Conservation (phyloP, 2,888 invertebrate genomes). For the Dolichomitus sp. region DNA sequence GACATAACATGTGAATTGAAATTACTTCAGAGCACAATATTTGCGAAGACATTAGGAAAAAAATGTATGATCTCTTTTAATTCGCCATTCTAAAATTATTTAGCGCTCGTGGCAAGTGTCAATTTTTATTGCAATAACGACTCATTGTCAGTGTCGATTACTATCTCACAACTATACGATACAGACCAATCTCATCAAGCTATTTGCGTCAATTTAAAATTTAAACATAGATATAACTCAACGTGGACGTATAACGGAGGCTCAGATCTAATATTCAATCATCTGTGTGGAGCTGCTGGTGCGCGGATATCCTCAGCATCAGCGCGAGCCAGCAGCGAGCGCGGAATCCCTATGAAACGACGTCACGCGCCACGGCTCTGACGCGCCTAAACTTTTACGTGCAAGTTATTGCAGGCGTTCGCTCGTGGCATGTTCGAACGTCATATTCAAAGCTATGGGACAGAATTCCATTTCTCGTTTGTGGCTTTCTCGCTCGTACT, state of each 20-base stretch:
- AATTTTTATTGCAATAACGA: no score
- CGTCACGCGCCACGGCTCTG: constrained; percentile 34
- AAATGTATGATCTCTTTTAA: no score
- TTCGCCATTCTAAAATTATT: no score
- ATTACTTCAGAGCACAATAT: no score
- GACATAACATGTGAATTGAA: no score
- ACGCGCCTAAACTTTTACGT: constrained; percentile 33
- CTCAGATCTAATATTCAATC: constrained; percentile 17
- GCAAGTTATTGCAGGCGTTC: constrained; percentile 22
- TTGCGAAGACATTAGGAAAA: no score
- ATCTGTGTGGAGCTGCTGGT: not conserved
- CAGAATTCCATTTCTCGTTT: constrained; percentile 22
- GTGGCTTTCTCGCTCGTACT: not conserved
- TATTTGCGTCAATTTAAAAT: not conserved
- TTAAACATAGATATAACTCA: not conserved
- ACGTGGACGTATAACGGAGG: not conserved
- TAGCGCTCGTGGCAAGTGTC: no score
- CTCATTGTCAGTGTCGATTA: no score
- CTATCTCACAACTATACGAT: not conserved
- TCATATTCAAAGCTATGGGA: constrained; percentile 3
- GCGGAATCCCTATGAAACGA: constrained; percentile 8
- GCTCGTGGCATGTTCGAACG: constrained; percentile 9
- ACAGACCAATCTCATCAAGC: not conserved
- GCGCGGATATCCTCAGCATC: not conserved
- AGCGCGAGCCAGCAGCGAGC: not conserved